Base-by-base conservation (phyloP, 2,113 vertebrate species). In the Puffinus mauretanicus region DNA sequence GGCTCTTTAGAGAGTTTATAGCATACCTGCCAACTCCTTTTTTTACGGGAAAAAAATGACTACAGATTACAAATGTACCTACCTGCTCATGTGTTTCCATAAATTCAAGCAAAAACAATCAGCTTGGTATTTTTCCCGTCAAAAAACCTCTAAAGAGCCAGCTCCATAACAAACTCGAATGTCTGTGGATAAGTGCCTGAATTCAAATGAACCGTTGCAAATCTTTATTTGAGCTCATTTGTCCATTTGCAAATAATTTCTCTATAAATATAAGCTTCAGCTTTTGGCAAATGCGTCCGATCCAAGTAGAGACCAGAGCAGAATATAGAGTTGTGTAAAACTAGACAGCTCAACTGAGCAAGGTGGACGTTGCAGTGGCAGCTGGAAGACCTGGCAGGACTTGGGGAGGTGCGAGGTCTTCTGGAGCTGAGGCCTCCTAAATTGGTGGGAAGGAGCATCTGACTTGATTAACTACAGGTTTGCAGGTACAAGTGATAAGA, bases 221-320 rank as follows among this genome's bases (percentile, higher is more conserved):
- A 75, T 30, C 10, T 25, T 80, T 70, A 64, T 78, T 87, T 91
- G 54, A 83, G 32, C 7, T 93, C 42, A 34, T 90, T 61, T 81
- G 29, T 81, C 51, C 17, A 51, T 90, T 70, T 86, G 42, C 25
- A 86, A 51, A 71, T 44, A 25, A 73, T 83, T 94, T 66, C 7
- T 70, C 57, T 46, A 18, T 30, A 86, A 93, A 61, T 72, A 61
- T 8, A 88, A 82, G 26, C 16, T 61, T 67, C 36, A 47, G 4
- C 3, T 87, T 91, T 82, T 77, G 20, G 15, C 36, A 93, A 67
- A 46, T 54, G 11, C 3, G 3, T 58, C 40, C 0, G 0, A 55
- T 20, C 11, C 44, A 80, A 76, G 34, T 18, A 61, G 5, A 79
- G 6, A 81, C 11, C 40, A 40, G 11, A 71, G n/a, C 5, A 85